These are phyloP conservation scores for Apogon hyalosoma DNA, from an alignment of 2,797 vertebrate species.

Conservation along the genomic window DNA sequence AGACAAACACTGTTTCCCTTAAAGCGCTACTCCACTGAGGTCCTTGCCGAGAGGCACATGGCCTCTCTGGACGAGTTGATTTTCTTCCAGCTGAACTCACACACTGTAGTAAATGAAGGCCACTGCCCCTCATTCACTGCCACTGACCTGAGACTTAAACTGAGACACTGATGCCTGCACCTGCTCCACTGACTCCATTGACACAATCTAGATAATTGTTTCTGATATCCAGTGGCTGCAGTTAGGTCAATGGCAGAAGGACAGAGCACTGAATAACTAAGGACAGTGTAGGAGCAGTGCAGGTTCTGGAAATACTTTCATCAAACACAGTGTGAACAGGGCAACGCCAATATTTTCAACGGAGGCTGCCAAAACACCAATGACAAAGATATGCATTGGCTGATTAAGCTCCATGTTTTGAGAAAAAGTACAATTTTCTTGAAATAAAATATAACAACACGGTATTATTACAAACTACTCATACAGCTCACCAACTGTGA, in stretches of 20 bases:
- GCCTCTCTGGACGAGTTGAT: conserved; percentile 39
- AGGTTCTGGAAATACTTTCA: conserved; percentile 8
- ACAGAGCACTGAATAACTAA: conserved; percentile 16
- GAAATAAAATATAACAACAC: neutral
- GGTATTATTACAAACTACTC: too few species aligned
- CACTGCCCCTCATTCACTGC: conserved; percentile 53
- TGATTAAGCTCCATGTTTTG: conserved; percentile 5
- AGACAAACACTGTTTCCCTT: conserved; percentile 38
- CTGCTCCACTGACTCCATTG: conserved; percentile 63
- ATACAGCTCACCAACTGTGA: too few species aligned
- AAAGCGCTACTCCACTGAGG: conserved; percentile 52
- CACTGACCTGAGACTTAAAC: conserved; percentile 56
- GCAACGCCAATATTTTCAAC: neutral
- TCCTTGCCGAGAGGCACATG: conserved; percentile 44
- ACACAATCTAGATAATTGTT: conserved; percentile 68
- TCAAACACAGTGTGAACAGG: neutral
- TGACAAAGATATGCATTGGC: too few species aligned
- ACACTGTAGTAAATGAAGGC: conserved; percentile 34
- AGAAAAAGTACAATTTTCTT: neutral
- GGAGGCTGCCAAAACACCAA: neutral
- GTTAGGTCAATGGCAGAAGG: conserved; percentile 30
- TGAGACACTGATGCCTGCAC: conserved; percentile 43
- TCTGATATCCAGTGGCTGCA: conserved; percentile 56
- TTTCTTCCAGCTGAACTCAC: conserved; percentile 61
- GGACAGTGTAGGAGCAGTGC: conserved; percentile 4